Conservation (phyloP, 2,888 invertebrate species). For the Synanthedon myopaeformis region DNA sequence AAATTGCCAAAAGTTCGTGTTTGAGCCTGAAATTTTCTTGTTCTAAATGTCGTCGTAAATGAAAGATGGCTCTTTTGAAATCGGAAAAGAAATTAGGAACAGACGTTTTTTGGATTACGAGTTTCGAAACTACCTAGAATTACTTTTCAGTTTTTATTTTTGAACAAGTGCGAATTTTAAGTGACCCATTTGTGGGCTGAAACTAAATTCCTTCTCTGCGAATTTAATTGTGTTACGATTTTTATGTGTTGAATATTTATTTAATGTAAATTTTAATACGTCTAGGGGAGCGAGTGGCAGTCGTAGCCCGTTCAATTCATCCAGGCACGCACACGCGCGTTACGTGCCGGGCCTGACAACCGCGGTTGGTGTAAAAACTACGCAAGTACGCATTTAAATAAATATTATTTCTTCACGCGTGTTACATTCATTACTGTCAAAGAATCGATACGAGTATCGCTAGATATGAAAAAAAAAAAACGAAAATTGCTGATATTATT, state of each 20-base stretch:
- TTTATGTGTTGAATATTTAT: no score
- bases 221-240: background rate
- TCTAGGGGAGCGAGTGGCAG: conserved; percentile 9
- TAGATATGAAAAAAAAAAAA: no score
- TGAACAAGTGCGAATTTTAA: conserved; percentile 8
- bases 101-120: conserved; percentile 64
- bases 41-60: conserved; percentile 67
- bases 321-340: conserved; percentile 26
- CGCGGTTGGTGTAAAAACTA: conserved; percentile 17
- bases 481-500: background rate
- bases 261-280: background rate
- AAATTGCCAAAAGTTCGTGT: conserved; percentile 68
- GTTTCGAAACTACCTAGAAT: conserved; percentile 51
- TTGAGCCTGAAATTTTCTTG: conserved; percentile 64
- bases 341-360: conserved; percentile 41
- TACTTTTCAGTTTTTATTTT: conserved; percentile 28
- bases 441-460: no score
- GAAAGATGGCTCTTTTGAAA: conserved; percentile 67
- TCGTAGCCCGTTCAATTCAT: conserved; percentile 33
- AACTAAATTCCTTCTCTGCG: background rate
- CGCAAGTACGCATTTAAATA: background rate
- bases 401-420: background rate
- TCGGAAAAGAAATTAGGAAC: conserved; percentile 67
- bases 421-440: no score
- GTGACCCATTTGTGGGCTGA: background rate